phyloP scores from a whole-genome alignment of 2,888 invertebrate genomes.

The Drosophila atroscutellata region DNA sequence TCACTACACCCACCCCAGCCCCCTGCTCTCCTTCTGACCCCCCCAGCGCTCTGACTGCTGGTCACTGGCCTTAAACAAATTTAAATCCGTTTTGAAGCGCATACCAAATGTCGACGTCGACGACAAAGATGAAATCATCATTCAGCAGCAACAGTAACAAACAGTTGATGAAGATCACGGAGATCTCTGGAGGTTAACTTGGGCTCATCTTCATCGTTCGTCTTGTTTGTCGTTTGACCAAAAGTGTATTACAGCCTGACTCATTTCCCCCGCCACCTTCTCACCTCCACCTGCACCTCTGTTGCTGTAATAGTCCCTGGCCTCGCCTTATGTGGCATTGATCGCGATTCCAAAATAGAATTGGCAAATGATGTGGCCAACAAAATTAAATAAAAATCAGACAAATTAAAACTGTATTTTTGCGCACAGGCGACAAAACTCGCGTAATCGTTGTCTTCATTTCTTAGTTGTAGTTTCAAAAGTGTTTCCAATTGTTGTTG shows the following conservation, averaged over 20 bases:
- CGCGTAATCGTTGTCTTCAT: conserved; percentile 2
- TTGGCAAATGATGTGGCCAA: conserved; percentile 35
- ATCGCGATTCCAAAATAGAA: conserved; percentile 54
- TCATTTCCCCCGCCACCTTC: background rate
- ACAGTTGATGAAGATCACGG: conserved; percentile 29
- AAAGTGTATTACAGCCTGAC: conserved; percentile 29
- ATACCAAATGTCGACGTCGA: conserved; percentile 27
- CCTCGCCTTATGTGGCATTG: conserved; percentile 46
- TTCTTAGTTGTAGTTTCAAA: background rate
- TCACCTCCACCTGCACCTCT: background rate
- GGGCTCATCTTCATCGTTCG: conserved; percentile 24
- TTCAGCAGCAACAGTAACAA: conserved; percentile 11
- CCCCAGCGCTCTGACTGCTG: background rate
- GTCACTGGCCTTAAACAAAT: conserved; percentile 28
- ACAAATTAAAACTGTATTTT: conserved; percentile 4
- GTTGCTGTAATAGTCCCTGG: conserved; percentile 48
- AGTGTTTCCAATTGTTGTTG: background rate
- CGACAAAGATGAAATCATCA: conserved; percentile 44
- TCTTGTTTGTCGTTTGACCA: conserved; percentile 32
- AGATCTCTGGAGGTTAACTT: conserved; percentile 46
- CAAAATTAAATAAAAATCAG: background rate
- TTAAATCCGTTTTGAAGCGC: conserved; percentile 30
- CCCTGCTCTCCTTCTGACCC: background rate
- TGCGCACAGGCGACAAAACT: conserved; percentile 40
- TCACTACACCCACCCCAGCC: conserved; percentile 26